Conservation (phyloP, 2,888 invertebrate genomes). For the Nemoura dubitans region DNA sequence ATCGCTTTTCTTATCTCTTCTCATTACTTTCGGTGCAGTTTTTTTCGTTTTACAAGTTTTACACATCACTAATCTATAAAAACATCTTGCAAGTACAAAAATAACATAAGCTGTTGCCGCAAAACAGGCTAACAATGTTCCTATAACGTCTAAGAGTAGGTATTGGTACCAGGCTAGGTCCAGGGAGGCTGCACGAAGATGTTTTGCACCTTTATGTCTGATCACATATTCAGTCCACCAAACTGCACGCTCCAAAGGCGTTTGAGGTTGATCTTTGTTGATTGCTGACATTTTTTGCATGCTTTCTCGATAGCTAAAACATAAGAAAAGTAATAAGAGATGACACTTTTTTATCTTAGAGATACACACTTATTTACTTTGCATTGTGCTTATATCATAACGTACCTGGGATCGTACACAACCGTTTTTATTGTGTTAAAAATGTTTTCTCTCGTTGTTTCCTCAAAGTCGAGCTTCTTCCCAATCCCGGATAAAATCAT, state of each 20-base stretch:
- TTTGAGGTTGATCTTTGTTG: slow-evolving; percentile 44
- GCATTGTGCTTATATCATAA: not conserved
- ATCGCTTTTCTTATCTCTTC: not conserved
- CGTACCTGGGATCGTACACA: slow-evolving; percentile 46
- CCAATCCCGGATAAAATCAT: slow-evolving; percentile 45
- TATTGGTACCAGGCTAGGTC: slow-evolving; percentile 51
- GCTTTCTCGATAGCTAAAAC: slow-evolving; percentile 42
- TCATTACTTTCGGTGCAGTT: not conserved
- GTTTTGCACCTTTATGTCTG: slow-evolving; percentile 51
- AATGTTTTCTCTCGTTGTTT: slow-evolving; percentile 41
- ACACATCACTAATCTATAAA: not conserved
- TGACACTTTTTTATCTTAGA: too few relatives aligned
- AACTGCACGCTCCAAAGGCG: slow-evolving; percentile 43
- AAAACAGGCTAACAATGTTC: not conserved
- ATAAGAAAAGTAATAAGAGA: slow-evolving; percentile 16
- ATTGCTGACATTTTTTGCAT: slow-evolving; percentile 45
- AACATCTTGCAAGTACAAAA: not conserved
- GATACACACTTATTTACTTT: too few relatives aligned
- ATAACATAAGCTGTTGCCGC: not conserved
- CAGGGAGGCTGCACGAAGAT: slow-evolving; percentile 49
- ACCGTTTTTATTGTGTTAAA: slow-evolving; percentile 43
- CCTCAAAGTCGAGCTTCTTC: slow-evolving; percentile 46
- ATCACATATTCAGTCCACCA: slow-evolving; percentile 48
- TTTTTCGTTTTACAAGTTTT: not conserved
- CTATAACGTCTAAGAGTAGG: slow-evolving; percentile 51